A percentile compares a stretch with the other conserved stretches of the same genome.
These are phyloP conservation scores for Centrocercus urophasianus DNA, from an alignment of 2,113 vertebrate genomes.

Conservation along the genomic window DNA sequence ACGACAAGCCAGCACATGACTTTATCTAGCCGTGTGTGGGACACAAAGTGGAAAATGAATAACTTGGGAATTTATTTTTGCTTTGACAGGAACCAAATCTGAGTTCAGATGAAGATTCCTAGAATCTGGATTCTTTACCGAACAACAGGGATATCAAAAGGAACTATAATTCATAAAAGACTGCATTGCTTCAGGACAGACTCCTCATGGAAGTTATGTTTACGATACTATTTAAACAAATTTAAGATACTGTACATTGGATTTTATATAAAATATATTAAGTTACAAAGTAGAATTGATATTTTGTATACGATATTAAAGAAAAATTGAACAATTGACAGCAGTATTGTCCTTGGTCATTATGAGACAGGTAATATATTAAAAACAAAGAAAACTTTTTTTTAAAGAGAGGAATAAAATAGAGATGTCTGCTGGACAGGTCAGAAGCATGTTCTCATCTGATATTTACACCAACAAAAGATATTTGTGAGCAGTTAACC, in stretches of 20 bases:
- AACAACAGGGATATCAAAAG: conserved; percentile 42
- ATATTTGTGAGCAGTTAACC: background rate
- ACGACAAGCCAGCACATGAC: background rate
- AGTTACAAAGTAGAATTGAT: conserved; percentile 53
- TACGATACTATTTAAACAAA: conserved; percentile 79
- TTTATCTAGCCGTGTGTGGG: background rate
- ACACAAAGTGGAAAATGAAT: background rate
- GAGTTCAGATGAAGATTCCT: background rate
- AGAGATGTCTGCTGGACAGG: background rate
- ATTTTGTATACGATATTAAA: conserved; percentile 72
- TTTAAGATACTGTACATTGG: conserved; percentile 69
- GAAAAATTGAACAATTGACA: conserved; percentile 22
- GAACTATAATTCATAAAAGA: conserved; percentile 33
- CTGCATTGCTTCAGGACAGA: conserved; percentile 22
- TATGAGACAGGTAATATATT: background rate
- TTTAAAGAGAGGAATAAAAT: background rate
- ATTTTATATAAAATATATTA: conserved; percentile 71
- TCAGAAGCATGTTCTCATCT: background rate
- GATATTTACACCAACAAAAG: background rate
- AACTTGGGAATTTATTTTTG: background rate
- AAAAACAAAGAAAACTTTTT: background rate
- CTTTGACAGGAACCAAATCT: background rate
- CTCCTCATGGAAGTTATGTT: conserved; percentile 49
- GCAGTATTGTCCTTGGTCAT: conserved; percentile 10
- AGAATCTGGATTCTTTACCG: background rate